A percentile compares a stretch with the other conserved stretches of the same genome.
Evolutionary conservation across 2,113 vertebrate species (phyloP).

Genomic region (Sander lucioperca): DNA sequence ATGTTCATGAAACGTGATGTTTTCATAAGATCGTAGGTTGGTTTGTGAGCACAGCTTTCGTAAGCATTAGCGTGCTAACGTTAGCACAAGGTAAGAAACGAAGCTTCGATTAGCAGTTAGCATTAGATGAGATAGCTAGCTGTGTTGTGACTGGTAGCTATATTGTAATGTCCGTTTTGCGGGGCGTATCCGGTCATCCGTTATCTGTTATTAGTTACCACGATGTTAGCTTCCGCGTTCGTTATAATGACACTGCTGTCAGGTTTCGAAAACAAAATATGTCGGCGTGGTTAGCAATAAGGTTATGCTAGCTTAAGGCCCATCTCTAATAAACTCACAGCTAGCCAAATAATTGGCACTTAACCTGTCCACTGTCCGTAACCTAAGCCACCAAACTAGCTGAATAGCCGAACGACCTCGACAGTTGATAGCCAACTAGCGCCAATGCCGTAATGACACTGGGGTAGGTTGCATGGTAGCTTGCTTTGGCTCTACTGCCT

Average conservation of each 20-base stretch:
- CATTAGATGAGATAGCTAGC: conserved; percentile 30
- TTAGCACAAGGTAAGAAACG: conserved; percentile 35
- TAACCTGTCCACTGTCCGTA: conserved; percentile 15
- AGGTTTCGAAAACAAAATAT: conserved; percentile 9
- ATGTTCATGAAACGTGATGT: background rate
- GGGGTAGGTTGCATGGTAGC: background rate
- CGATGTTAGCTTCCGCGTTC: background rate
- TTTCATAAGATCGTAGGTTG: background rate
- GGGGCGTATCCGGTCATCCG: background rate
- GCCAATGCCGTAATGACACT: background rate
- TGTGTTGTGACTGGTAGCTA: conserved; percentile 8
- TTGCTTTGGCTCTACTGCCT: conserved; percentile 27
- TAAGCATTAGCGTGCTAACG: conserved; percentile 70
- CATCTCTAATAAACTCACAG: conserved; percentile 43
- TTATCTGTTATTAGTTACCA: background rate
- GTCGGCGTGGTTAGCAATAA: conserved; percentile 12
- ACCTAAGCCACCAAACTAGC: conserved; percentile 9
- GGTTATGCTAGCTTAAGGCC: conserved; percentile 57
- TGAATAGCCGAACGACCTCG: conserved; percentile 12
- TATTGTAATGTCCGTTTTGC: background rate
- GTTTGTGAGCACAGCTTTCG: background rate
- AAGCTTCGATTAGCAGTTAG: conserved; percentile 58
- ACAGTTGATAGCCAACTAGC: conserved; percentile 15
- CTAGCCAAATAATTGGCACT: conserved; percentile 4
- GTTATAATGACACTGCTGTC: conserved; percentile 39